phyloP scores from a whole-genome alignment of 2,113 vertebrate genomes.

The Echinops telfairi region DNA sequence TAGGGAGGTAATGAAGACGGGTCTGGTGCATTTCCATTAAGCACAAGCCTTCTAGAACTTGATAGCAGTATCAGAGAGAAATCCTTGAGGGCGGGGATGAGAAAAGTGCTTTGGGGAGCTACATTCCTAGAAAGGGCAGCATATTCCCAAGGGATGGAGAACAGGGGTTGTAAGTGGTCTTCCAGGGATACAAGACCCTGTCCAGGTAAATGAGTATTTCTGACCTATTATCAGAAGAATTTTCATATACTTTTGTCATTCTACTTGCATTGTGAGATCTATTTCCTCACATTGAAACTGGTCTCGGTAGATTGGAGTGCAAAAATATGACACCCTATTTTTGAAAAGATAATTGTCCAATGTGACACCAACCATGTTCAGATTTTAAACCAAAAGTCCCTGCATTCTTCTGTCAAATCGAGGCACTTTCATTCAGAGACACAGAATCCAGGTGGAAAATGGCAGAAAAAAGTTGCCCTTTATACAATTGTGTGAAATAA shows the following conservation, averaged over 20 bases:
- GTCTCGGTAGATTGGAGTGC: not conserved
- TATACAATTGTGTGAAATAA: not conserved
- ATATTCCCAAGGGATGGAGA: not conserved
- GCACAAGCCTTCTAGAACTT: not conserved
- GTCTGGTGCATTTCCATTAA: not conserved
- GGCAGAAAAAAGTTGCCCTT: conserved; percentile 1
- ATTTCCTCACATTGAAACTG: not conserved
- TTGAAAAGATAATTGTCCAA: conserved; percentile 13
- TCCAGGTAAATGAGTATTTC: not conserved
- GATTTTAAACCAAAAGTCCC: not conserved
- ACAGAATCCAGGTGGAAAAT: conserved; percentile 40
- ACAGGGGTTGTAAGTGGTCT: not conserved
- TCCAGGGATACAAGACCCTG: not conserved
- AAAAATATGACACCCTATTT: not conserved
- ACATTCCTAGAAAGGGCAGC: not conserved
- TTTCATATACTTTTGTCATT: too few species aligned
- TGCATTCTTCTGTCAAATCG: not conserved
- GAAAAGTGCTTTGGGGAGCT: not conserved
- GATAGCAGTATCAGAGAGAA: not conserved
- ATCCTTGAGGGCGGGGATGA: not conserved
- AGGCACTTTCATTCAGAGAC: conserved; percentile 41
- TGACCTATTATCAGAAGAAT: too few species aligned
- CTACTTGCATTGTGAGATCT: not conserved
- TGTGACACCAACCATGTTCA: conserved; percentile 2
- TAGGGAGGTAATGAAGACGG: not conserved